Evolutionary conservation across 2,888 invertebrate species (phyloP).

Genomic region (Xestia xanthographa): DNA sequence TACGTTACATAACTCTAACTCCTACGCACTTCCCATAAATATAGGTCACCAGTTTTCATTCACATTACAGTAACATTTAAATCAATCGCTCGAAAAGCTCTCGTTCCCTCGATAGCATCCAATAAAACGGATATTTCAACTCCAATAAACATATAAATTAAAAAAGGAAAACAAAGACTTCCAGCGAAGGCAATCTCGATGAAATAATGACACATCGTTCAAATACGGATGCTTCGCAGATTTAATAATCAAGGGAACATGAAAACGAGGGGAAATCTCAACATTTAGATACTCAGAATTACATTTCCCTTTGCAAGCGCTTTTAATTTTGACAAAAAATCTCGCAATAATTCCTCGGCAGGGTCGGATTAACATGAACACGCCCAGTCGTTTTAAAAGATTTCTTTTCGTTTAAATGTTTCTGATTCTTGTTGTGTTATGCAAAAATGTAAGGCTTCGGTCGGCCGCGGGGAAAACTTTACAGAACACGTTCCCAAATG

Average conservation of each 20-base stretch:
- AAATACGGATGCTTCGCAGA: constrained; percentile 43
- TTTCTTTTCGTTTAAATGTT: constrained; percentile 40
- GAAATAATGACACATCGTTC: constrained; percentile 53
- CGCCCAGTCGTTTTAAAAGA: constrained; percentile 49
- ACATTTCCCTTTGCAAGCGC: constrained; percentile 46
- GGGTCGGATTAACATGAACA: constrained; percentile 56
- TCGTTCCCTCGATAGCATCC: constrained; percentile 5
- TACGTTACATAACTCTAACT: neutral
- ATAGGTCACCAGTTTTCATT: constrained; percentile 15
- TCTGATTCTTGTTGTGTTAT: constrained; percentile 39
- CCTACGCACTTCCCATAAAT: neutral
- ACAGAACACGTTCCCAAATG: constrained; percentile 12
- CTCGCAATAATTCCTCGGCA: constrained; percentile 41
- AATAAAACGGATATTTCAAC: constrained; percentile 51
- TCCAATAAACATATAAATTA: constrained; percentile 57
- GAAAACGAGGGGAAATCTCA: constrained; percentile 30
- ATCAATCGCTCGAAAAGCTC: constrained; percentile 19
- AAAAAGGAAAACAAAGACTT: constrained; percentile 44
- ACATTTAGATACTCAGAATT: constrained; percentile 47
- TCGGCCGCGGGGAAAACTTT: neutral
- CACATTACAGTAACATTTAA: constrained; percentile 4
- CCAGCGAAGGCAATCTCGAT: constrained; percentile 25
- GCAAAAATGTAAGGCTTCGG: constrained; percentile 42
- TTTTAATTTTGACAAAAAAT: constrained; percentile 56
- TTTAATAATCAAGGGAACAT: constrained; percentile 57